Base-by-base conservation (phyloP, 2,888 invertebrate genomes). In the Drosophila lutescens region DNA sequence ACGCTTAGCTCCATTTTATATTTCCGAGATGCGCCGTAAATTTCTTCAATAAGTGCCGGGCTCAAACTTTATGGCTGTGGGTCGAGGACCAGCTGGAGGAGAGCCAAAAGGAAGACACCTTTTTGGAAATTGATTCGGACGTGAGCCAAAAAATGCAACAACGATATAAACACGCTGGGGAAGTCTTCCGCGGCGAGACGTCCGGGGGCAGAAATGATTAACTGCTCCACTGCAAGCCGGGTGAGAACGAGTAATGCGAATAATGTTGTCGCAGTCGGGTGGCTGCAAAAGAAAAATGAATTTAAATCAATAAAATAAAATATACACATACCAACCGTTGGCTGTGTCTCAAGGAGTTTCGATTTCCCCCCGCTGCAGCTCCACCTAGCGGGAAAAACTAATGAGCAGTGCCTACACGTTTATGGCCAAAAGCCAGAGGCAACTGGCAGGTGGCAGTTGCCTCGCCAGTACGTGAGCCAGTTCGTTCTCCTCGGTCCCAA, bases 351-450 rank as follows among this genome's bases (percentile, higher is more conserved):
- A 71, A 71, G 47, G 32, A 32, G 47, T 47, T 47, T 17, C 23
- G 44, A 34, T 34, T 5, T 12, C 12, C 34, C 34, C 4, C 4
- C 12, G n/a, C 1, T 34, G 34, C 34, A 30, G 8, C 30, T 0
- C 30, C 8, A 34, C 58, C 58, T 62, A 69, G 60, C 46, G 56
- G 49, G 77, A 71, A 76, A 81, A 82, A 87, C 82, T 83, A 83
- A 83, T 83, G 86, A 83, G 86, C 76, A 87, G 79, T 73, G 76
- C 82, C 82, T 75, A 78, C 80, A 78, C 76, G 72, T 65, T 74
- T 75, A 60, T 76, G 70, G 86, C 68, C 56, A 76, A 71, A 77
- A 81, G 77, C 56, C 75, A 68, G 73, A 62, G 62, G 70, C 69
- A 70, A 53, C 53, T 69, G 69, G 54, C 71, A 54, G 71, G 47